phyloP scores from a whole-genome alignment of 2,113 vertebrate genomes.

The Puffinus mauretanicus region DNA sequence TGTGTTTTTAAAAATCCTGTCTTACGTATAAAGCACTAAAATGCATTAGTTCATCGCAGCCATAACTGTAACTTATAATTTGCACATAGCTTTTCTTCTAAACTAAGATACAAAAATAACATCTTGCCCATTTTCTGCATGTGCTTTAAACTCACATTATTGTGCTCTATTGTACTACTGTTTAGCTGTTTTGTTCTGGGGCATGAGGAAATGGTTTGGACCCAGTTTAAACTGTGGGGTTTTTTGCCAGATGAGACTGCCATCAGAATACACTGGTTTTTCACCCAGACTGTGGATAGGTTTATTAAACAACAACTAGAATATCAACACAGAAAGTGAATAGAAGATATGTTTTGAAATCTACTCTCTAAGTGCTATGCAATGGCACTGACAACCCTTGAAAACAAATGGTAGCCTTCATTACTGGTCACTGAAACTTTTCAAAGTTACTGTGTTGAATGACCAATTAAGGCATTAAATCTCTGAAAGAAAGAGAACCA shows the following conservation, averaged over 20 bases:
- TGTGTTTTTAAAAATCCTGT: conserved; percentile 15
- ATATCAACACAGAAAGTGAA: neutral
- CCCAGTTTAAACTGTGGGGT: neutral
- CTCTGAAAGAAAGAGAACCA: neutral
- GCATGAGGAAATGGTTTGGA: neutral
- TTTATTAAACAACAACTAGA: neutral
- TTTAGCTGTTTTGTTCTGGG: neutral
- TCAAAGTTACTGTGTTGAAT: neutral
- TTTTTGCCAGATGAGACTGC: neutral
- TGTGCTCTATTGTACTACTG: neutral
- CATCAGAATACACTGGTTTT: neutral
- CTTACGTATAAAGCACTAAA: conserved; percentile 10
- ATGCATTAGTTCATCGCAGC: conserved; percentile 11
- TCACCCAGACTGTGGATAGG: neutral
- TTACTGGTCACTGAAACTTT: neutral
- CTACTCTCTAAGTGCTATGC: neutral
- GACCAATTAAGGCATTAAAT: neutral
- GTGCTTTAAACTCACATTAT: neutral
- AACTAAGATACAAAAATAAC: neutral
- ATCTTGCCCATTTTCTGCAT: neutral
- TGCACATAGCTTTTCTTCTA: neutral
- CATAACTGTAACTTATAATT: conserved; percentile 17
- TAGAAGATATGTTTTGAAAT: neutral
- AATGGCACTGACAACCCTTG: neutral
- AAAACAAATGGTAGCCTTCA: neutral